Evolutionary conservation across 2,888 invertebrate genomes (phyloP), one percentile per base, ranked within the genome.

Genomic region (Phrixothrix hirtus): DNA sequence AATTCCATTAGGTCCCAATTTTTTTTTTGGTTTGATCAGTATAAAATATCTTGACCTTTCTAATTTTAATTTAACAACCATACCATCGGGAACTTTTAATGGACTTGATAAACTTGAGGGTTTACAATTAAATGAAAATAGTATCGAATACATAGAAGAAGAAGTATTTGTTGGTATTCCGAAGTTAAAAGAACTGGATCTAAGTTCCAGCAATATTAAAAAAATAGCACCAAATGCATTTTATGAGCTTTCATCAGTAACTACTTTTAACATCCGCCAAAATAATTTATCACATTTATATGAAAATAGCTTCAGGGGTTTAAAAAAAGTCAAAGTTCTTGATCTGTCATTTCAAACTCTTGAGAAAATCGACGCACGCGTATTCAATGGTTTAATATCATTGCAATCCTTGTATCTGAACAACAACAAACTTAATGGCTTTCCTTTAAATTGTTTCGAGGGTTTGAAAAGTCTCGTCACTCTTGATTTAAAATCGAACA

Each of bases 101-200:
- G 32, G 32, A 6, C 32, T 32, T 14, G 11, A n/a, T 32, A 11
- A 10, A n/a, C 11, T 36, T 15, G n/a, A 2, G 2, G 2, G 6
- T 4, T 12, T 47, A 29, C 30, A 52, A 17, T 14, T 36, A 6
- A 46, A 38, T 16, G n/a, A 26, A 7, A 52, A 52, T 17, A 30
- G 26, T 7, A 39, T 47, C 17, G 12, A 36, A 14, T 25, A n/a
- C n/a, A 30, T 52, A n/a, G 13, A 29, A 4, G 35, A 34, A 14
- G 34, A 17, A 6, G 5, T 2, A 7, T 36, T 36, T 42, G 12
- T 15, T 10, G 15, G 42, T 12, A 13, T 39, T 30, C 10, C 32
- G 5, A 36, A 43, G 10, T 21, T 50, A 11, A 25, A 31, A 2
- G 32, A 16, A 16, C 37, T 44, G 11, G 32, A 50, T 16, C 14